These are phyloP conservation scores for Macaria liturata DNA, from an alignment of 2,888 invertebrate genomes.

Conservation along the genomic window DNA sequence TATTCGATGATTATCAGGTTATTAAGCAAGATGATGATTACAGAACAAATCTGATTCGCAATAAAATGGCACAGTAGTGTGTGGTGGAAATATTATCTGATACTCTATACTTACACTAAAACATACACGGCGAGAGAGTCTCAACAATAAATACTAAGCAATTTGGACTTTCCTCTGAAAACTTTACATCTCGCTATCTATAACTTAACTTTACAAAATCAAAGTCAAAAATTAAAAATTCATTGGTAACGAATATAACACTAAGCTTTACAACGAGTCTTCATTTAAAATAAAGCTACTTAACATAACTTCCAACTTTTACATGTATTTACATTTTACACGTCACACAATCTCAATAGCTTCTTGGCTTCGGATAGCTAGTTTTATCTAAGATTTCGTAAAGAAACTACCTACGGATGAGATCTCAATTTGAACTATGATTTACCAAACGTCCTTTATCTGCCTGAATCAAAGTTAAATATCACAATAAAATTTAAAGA, in stretches of 20 bases:
- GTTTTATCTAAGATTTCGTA: slow-evolving; percentile 73
- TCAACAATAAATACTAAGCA: slow-evolving; percentile 32
- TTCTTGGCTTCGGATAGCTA: slow-evolving; percentile 79
- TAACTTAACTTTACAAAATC: slow-evolving; percentile 42
- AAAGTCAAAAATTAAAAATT: slow-evolving; percentile 68
- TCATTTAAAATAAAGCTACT: slow-evolving; percentile 48
- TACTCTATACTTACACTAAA: slow-evolving; percentile 8
- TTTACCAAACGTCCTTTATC: slow-evolving; percentile 66
- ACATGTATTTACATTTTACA: slow-evolving; percentile 43
- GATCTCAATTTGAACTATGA: slow-evolving; percentile 81
- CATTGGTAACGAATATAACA: slow-evolving; percentile 79
- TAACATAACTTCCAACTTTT: slow-evolving; percentile 27
- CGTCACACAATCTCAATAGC: slow-evolving; percentile 66
- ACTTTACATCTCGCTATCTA: slow-evolving; percentile 28
- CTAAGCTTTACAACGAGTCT: slow-evolving; percentile 69
- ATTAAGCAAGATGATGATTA: neutral
- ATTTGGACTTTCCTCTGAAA: slow-evolving; percentile 27
- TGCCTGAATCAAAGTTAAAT: slow-evolving; percentile 69
- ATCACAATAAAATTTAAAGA: slow-evolving; percentile 65
- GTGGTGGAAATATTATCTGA: slow-evolving; percentile 24
- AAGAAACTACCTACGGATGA: slow-evolving; percentile 78
- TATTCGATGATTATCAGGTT: too few relatives aligned
- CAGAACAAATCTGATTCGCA: slow-evolving; percentile 15
- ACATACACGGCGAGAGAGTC: slow-evolving; percentile 27
- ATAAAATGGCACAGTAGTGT: slow-evolving; percentile 25